phyloP scores from a whole-genome alignment of 2,888 invertebrate species.

The Tenthredo notha region DNA sequence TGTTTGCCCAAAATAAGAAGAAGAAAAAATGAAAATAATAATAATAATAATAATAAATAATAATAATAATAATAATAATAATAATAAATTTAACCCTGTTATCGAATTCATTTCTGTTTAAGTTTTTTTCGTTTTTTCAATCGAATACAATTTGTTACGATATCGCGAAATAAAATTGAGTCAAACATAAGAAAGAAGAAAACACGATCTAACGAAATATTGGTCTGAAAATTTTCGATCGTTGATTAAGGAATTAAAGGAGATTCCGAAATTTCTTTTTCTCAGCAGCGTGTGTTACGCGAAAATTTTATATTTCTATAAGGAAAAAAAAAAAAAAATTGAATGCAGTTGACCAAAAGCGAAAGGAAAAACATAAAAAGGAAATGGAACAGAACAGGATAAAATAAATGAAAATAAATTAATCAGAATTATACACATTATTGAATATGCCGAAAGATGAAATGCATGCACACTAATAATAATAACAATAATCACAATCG shows the following conservation, averaged over 20 bases:
- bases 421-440: neutral
- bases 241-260: no score
- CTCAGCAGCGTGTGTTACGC: no score
- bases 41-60: neutral
- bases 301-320: no score
- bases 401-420: neutral
- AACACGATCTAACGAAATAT: no score
- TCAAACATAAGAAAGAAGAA: no score
- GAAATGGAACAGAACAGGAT: neutral
- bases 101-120: neutral
- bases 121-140: neutral
- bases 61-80: neutral
- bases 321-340: no score
- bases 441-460: conserved; percentile 13
- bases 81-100: neutral
- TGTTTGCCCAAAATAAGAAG: conserved; percentile 60
- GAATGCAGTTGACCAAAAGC: neutral
- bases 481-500: neutral
- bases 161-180: no score
- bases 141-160: no score
- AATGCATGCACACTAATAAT: conserved; percentile 5
- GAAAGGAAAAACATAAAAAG: neutral
- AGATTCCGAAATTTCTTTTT: no score
- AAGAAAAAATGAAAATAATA: conserved; percentile 15
- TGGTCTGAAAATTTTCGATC: no score